A percentile compares a stretch with the other conserved stretches of the same genome.
phyloP scores from a whole-genome alignment of 2,797 vertebrate species.

The Eospalax fontanierii region DNA sequence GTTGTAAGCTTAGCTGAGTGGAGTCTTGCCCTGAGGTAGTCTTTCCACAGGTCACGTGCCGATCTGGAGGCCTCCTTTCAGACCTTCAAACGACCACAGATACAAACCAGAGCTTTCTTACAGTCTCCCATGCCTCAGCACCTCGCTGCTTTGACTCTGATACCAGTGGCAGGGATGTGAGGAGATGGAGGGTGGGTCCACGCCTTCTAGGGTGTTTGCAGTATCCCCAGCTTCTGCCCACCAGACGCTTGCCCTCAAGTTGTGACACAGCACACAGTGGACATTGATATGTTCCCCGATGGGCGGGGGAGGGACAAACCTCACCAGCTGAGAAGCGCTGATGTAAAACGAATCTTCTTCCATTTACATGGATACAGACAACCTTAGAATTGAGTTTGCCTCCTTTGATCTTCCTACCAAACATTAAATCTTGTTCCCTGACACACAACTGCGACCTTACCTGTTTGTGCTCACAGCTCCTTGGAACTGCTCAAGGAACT shows the following conservation, averaged over 20 bases:
- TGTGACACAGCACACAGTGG: neutral
- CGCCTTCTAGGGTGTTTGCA: neutral
- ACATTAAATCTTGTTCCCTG: neutral
- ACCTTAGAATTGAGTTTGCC: neutral
- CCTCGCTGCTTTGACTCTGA: neutral
- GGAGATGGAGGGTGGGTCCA: neutral
- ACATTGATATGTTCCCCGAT: neutral
- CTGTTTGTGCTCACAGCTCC: neutral
- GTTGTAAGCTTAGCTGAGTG: too few relatives aligned
- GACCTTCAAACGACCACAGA: neutral
- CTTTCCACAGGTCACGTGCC: too few relatives aligned
- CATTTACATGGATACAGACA: neutral
- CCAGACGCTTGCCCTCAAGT: neutral
- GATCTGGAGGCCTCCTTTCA: too few relatives aligned
- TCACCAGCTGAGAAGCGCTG: neutral
- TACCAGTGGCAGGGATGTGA: too few relatives aligned
- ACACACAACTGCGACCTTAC: neutral
- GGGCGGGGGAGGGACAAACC: neutral
- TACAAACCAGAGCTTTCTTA: neutral
- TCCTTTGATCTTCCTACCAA: neutral
- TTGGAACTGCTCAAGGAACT: slow-evolving; percentile 21
- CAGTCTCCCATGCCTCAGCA: neutral
- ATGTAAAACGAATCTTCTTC: neutral
- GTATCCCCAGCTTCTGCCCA: neutral
- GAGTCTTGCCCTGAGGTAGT: too few relatives aligned